Conservation (phyloP, 2,113 vertebrate species). For the Synodontis membranacea region DNA sequence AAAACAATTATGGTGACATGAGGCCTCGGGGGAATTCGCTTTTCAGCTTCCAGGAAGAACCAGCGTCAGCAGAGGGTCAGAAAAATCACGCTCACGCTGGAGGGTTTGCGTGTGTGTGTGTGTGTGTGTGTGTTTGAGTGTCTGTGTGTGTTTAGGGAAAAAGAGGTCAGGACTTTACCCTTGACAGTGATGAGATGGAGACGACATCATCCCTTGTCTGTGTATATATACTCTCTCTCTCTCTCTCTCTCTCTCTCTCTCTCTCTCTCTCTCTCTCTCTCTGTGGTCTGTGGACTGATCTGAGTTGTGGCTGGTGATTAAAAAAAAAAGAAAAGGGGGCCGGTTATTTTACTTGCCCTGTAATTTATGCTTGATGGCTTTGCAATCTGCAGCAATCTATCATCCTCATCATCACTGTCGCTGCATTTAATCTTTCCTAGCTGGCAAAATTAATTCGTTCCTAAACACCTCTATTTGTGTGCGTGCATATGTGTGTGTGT, state of each 20-base stretch:
- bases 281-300: constrained; percentile 22
- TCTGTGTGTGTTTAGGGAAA: constrained; percentile 39
- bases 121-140: constrained; percentile 39
- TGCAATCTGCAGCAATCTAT: constrained; percentile 72
- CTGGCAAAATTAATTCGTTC: constrained; percentile 74
- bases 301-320: constrained; percentile 39
- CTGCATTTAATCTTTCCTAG: constrained; percentile 78
- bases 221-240: background rate
- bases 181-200: constrained; percentile 77
- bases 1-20: constrained; percentile 35
- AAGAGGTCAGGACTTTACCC: constrained; percentile 72
- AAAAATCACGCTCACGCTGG: constrained; percentile 30
- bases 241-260: constrained; percentile 18
- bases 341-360: constrained; percentile 73
- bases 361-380: constrained; percentile 79
- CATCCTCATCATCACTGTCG: constrained; percentile 68
- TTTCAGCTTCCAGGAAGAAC: constrained; percentile 12
- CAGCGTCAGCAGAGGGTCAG: constrained; percentile 29
- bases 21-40: constrained; percentile 13
- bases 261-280: constrained; percentile 16
- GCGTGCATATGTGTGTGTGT: constrained; percentile 27
- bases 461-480: constrained; percentile 37
- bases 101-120: constrained; percentile 37
- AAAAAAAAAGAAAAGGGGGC: constrained; percentile 55
- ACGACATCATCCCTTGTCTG: constrained; percentile 61